Percentiles rank a stretch among this genome's conserved stretches.
Evolutionary conservation across 2,797 vertebrate species (phyloP).

Genomic region (Heteromormyrus szaboi): DNA sequence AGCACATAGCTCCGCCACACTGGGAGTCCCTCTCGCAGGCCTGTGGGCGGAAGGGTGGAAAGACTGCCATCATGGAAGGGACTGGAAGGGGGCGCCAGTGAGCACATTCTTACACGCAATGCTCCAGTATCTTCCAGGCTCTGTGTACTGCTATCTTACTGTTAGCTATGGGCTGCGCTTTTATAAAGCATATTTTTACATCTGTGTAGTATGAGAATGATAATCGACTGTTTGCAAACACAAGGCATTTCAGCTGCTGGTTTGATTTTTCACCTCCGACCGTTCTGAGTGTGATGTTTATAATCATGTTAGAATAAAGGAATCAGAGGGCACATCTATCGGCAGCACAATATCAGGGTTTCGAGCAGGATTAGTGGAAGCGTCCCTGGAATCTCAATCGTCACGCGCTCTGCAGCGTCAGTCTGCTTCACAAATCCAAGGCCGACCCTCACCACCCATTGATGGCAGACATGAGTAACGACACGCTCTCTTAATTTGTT

Average conservation of each 20-base stretch:
- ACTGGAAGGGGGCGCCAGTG: not conserved
- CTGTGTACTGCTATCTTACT: not conserved
- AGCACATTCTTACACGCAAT: not conserved
- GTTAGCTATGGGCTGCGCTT: not conserved
- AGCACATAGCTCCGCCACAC: conserved; percentile 82
- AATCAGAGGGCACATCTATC: not conserved
- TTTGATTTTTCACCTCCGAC: not conserved
- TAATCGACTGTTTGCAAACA: not conserved
- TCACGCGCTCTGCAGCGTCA: not conserved
- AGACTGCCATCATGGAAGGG: not conserved
- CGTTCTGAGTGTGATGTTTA: not conserved
- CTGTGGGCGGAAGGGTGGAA: conserved; percentile 52
- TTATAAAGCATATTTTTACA: not conserved
- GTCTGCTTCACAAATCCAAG: not conserved
- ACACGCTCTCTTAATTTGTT: not conserved
- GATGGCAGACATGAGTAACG: not conserved
- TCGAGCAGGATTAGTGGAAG: not conserved
- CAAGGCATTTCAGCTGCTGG: not conserved
- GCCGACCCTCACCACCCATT: not conserved
- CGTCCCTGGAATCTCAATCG: not conserved
- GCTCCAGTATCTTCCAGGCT: not conserved
- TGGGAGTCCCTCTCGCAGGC: conserved; percentile 81
- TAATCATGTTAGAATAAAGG: not conserved
- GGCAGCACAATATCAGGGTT: not conserved
- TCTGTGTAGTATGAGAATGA: not conserved